Conservation (phyloP, 2,797 vertebrate species). For the Tenualosa thibaudeaui region DNA sequence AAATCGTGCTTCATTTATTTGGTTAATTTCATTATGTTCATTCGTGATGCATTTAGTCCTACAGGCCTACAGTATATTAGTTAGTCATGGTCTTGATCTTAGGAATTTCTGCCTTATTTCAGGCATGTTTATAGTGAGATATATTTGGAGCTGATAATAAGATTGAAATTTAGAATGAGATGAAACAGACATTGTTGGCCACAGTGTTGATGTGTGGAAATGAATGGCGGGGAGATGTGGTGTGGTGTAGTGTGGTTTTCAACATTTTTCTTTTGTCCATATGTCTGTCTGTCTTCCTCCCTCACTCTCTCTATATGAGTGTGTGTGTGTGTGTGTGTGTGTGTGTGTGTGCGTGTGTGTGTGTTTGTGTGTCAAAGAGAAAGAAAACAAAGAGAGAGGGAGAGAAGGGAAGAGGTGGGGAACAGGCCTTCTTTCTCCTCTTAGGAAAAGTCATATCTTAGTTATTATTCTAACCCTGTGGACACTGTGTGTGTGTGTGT, state of each 20-base stretch:
- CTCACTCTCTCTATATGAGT: no score
- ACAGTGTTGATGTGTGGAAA: neutral
- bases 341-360: no score
- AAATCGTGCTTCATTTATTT: neutral
- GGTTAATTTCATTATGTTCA: neutral
- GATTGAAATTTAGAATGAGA: neutral
- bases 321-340: no score
- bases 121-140: neutral
- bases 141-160: neutral
- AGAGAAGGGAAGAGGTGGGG: neutral
- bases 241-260: neutral
- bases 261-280: neutral
- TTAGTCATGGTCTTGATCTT: no score
- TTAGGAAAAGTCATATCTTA: neutral
- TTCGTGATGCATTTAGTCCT: no score
- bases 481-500: neutral
- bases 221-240: neutral
- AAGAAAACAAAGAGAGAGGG: neutral
- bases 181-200: neutral
- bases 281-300: no score
- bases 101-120: neutral
- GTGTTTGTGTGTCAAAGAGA: no score
- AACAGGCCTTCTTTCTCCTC: neutral
- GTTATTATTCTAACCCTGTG: neutral
- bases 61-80: no score